Percentiles rank a stretch among this genome's conserved stretches.
These are phyloP conservation scores for Propithecus perrieri DNA, from an alignment of 2,797 vertebrate species.

Conservation along the genomic window DNA sequence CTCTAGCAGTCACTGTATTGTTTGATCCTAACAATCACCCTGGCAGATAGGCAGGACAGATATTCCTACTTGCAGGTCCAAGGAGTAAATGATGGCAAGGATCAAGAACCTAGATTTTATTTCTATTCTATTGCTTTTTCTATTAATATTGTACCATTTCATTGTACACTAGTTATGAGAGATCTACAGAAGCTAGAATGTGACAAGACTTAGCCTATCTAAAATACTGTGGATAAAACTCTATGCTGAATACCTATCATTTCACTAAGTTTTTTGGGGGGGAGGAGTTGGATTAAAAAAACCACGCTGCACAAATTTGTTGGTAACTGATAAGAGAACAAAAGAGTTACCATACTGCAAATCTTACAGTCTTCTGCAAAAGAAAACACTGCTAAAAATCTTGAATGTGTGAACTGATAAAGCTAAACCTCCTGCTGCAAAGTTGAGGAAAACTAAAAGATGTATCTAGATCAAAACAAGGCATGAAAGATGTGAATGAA, in stretches of 20 bases:
- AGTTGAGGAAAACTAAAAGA: slow-evolving; percentile 9
- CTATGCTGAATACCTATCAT: not conserved
- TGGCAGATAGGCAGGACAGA: not conserved
- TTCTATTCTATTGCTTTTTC: not conserved
- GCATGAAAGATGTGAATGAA: not conserved
- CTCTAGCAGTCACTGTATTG: not conserved
- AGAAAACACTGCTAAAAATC: not conserved
- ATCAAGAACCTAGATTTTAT: slow-evolving; percentile 10
- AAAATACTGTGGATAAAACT: not conserved
- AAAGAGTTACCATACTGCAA: slow-evolving; percentile 32
- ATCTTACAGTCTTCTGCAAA: slow-evolving; percentile 5
- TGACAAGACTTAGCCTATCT: slow-evolving; percentile 34
- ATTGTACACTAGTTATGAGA: not conserved
- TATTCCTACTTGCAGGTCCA: not conserved
- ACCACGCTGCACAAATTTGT: not conserved
- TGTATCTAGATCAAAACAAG: not conserved
- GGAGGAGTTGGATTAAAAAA: not conserved
- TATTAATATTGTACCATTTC: not conserved
- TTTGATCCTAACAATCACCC: not conserved
- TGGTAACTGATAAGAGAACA: not conserved
- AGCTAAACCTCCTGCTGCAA: not conserved
- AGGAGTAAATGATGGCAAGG: not conserved
- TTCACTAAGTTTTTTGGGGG: not conserved
- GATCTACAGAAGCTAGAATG: not conserved
- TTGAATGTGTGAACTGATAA: not conserved